Evolutionary conservation across 2,888 invertebrate genomes (phyloP), one percentile per base, ranked within the genome.

Genomic region (Girardia tigrina): DNA sequence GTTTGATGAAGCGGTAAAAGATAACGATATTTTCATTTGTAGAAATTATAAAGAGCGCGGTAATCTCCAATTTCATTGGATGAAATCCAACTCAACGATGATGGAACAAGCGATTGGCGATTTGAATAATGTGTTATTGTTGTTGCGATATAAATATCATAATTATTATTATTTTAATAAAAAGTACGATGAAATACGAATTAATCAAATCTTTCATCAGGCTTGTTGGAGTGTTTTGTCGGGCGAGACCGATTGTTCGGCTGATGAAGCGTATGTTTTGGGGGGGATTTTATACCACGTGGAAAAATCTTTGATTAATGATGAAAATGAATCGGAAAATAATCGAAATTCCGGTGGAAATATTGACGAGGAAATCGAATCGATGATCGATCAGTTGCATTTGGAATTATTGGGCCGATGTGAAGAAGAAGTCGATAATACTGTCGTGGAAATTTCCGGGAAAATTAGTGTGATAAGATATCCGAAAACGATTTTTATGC

Each of bases 121-220:
- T 56, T 56, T 6, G n/a, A 56, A 56, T n/a, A 56, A 56, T 56
- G 56, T 56, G 4, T n/a, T 56, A 12, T 56, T 56, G 23, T n/a
- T 4, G n/a, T 23, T 56, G 4, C 56, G 56, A 56, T 56, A 8
- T 23, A 56, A 56, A 56, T 56, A 56, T 56, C 56, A 56, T n/a
- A 56, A 56, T 56, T 56, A 56, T n/a, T 56, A 56, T n/a, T 56
- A 23, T 4, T 56, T 56, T 23, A 56, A 56, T 56, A 23, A 56
- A n/a, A 56, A 56, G 85, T 90, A 90, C 80, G 98, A 98, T 86
- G 89, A 91, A 28, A 89, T 94, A 12, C 87, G 98, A 76, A 94
- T 99, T 81, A 98, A 98, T 87, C 95, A 97, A 86, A 89, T 98
- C 80, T 98, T 92, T 86, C 97, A 98, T 85, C 98, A 98, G 85